Base-by-base conservation (phyloP, 2,113 vertebrate species). In the Solea solea region DNA sequence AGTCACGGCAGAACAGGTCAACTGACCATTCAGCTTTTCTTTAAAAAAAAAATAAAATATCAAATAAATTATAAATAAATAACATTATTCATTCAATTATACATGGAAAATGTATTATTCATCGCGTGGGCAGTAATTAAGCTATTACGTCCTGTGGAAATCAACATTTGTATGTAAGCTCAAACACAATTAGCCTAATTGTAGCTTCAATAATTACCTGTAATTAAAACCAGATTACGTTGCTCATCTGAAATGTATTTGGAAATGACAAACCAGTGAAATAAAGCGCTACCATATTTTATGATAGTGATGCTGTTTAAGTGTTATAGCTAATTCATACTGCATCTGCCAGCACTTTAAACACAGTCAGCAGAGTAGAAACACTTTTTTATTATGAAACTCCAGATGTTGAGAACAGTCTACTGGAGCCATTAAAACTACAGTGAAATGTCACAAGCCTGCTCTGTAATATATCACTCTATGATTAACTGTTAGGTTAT, bases 381-480 rank as follows among this genome's bases (percentile, higher is more conserved):
- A 13, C 11, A 11, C 21, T 21, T 48, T 13, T 11, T 14, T 48
- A 48, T 13, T 2, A 48, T 48, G 45, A 5, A 48, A 25, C 44
- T 70, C 16, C 60, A 63, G 42, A 57, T 52, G 21, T 71, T 56
- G 73, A 71, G 9, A 28, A 7, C 46, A 53, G 6, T 2, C 3
- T 42, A n/a, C 44, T 65, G 59, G 63, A 83, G 64, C 66, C 9
- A 67, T 49, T 56, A 11, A 54, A 60, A 66, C 5, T 53, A 8
- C 14, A 80, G 54, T 61, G 45, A 80, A 61, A 46, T 69, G 27
- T 69, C 45, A 62, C 56, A 82, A 77, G 42, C 61, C 68, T 67
- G 56, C 64, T 59, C 12, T 83, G 8, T 59, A 28, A 72, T 68
- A 44, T 15, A 16, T 51, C 48, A 54, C 41, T 72, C 28, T 3